Evolutionary conservation across 2,797 vertebrate species (phyloP), one percentile per base, ranked within the genome.

Genomic region (Phoeniculus purpureus): DNA sequence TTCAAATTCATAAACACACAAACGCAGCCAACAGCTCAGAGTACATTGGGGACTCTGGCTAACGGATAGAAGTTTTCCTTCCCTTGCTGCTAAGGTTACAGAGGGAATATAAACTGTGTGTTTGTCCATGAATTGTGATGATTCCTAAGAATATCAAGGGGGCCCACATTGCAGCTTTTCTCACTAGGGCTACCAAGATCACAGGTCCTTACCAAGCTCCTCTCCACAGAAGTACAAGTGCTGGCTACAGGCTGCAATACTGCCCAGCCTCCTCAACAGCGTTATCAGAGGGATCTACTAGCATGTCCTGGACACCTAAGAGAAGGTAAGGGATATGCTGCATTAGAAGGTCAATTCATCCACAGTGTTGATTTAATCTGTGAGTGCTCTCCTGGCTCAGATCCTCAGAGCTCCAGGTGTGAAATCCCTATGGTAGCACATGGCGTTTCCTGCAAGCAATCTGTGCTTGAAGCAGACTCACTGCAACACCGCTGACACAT

Each of bases 1-100:
- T 70, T 94, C 76, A 71, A 94, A 94, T 94, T 90, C 91, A 85
- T 81, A 85, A 90, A 92, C 84, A 94, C 76, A 54, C 45, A 56
- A 90, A 78, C 11, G 79, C 70, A 85, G 87, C 91, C 89, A 95
- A 82, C 47, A 72, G 81, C 70, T 84, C 90, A 67, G 85, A 96
- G 83, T 79, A 37, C 90, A 43, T 61, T 26, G 52, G 78, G 77
- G 74, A 92, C 82, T 80, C 55, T 23, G 85, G 94, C 89, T 92
- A 95, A 93, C 62, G 58, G 29, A 73, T 1, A 78, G 77, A 85
- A 79, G 71, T 81, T 93, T 93, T 92, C 76, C 62, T 95, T 85
- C 68, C 22, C 93, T 94, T 85, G 85, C 91, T 94, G 88, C 81
- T 92, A 93, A 87, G 79, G 81, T 94, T 93, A 64, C 68, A 31